phyloP scores from a whole-genome alignment of 2,888 invertebrate species.

The Dynastes grantii region DNA sequence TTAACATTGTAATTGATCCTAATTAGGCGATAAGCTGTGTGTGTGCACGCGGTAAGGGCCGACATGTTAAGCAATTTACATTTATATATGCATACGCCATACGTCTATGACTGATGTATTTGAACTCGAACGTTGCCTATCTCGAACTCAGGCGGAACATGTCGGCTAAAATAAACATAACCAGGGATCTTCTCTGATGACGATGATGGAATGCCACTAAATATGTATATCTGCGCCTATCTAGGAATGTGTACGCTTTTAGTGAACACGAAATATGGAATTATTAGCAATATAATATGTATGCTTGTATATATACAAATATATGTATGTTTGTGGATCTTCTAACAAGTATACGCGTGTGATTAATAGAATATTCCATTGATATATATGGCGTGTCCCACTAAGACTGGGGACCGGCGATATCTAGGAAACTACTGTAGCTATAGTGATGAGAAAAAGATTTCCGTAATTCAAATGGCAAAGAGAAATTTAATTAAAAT shows the following conservation, averaged over 20 bases:
- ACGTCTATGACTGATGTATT: neutral
- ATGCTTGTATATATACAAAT: too few species aligned
- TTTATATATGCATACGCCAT: constrained; percentile 25
- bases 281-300: too few species aligned
- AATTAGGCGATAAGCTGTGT: constrained; percentile 55
- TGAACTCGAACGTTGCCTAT: neutral
- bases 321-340: too few species aligned
- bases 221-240: neutral
- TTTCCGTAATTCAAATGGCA: too few species aligned
- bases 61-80: constrained; percentile 47
- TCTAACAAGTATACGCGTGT: too few species aligned
- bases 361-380: too few species aligned
- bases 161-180: neutral
- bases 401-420: too few species aligned
- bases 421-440: too few species aligned
- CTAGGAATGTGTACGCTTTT: neutral
- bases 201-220: constrained; percentile 18
- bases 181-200: constrained; percentile 14
- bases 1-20: constrained; percentile 58
- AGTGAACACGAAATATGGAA: neutral
- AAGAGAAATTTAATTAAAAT: too few species aligned
- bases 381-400: too few species aligned
- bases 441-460: too few species aligned
- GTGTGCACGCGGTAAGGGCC: constrained; percentile 35
- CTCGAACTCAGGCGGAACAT: neutral